Evolutionary conservation across 1,140 invertebrate genomes (phyloP), one percentile per base, ranked within the genome.

Genomic region (Bicyclus anynana): DNA sequence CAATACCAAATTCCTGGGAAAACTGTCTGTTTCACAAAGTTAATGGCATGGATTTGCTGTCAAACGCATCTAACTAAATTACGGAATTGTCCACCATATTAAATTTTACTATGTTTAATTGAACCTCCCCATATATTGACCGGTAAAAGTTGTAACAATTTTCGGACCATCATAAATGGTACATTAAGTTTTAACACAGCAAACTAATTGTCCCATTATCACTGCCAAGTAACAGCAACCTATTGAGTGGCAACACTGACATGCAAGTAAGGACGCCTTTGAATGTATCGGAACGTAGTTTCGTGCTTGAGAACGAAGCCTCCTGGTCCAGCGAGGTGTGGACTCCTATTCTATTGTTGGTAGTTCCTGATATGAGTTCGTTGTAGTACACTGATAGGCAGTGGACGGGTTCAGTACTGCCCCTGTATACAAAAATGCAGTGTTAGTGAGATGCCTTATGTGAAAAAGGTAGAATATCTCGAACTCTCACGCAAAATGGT

Each of bases 191-290:
- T 92, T 90, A 97, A 90, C 96, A 97, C 21, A 98, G 87, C 35
- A 98, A 89, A 68, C 91, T 93, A 49, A 98, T 96, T 69, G 91
- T 93, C 9, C 97, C 97, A 80, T 94, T 97, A 79, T 99, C 97
- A 47, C 96, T 94, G 16, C 97, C 97, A 10, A 98, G 87, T 10
- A 99, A 86, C 7, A 99, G 89, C 48, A 97, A 89, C 75, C 95
- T 92, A 84, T 99, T 98, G 0, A 98, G 85, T 7, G 97, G 97
- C 60, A 98, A 83, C 14, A 98, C 91, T 4, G 94, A 92, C 93
- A 98, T 94, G 12, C 95, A 93, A 10, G 97, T 98, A 2, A 99
- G 89, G 4, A 97, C 93, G 1, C 97, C 97, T 82, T 95, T 96
- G 81, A 98, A 97, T 5, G 94, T 94, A 70, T 98, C 97, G 0